Percentiles rank a stretch among this genome's conserved stretches.
phyloP scores from a whole-genome alignment of 1,140 invertebrate genomes.

The Drosophila paulistorum region DNA sequence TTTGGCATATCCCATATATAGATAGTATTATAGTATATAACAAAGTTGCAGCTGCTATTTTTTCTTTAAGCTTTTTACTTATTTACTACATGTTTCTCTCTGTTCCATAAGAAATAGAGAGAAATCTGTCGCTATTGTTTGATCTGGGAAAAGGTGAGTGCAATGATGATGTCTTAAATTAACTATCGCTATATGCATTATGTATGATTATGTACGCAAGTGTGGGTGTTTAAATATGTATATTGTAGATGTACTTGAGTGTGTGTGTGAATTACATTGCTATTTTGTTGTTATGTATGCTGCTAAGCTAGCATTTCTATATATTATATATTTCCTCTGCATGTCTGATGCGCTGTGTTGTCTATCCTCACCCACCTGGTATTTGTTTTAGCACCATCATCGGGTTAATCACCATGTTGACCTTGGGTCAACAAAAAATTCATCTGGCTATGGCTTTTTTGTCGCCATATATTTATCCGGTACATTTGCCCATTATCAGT shows the following conservation, averaged over 20 bases:
- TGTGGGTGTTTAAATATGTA: not conserved
- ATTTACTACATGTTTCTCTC: slow-evolving; percentile 27
- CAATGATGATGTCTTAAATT: slow-evolving; percentile 55
- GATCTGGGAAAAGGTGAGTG: slow-evolving; percentile 32
- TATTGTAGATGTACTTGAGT: slow-evolving; percentile 11
- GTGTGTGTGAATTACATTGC: slow-evolving; percentile 43
- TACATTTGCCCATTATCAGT: slow-evolving; percentile 49
- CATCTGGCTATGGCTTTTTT: slow-evolving; percentile 41
- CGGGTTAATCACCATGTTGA: slow-evolving; percentile 58
- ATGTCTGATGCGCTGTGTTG: slow-evolving; percentile 17
- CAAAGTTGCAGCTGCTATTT: slow-evolving; percentile 47
- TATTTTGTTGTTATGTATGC: slow-evolving; percentile 49
- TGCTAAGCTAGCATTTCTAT: slow-evolving; percentile 41
- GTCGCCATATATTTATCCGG: slow-evolving; percentile 22
- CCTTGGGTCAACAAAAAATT: slow-evolving; percentile 57
- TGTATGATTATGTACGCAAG: slow-evolving; percentile 43
- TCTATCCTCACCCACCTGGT: slow-evolving; percentile 35
- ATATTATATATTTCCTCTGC: slow-evolving; percentile 42
- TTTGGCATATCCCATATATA: slow-evolving; percentile 52
- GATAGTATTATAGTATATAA: slow-evolving; percentile 40
- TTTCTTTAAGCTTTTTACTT: slow-evolving; percentile 40
- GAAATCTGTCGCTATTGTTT: slow-evolving; percentile 37
- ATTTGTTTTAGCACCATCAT: slow-evolving; percentile 62
- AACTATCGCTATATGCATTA: slow-evolving; percentile 58
- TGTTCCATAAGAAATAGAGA: not conserved